phyloP scores from a whole-genome alignment of 2,888 invertebrate species.

The Criorhina ranunculi region DNA sequence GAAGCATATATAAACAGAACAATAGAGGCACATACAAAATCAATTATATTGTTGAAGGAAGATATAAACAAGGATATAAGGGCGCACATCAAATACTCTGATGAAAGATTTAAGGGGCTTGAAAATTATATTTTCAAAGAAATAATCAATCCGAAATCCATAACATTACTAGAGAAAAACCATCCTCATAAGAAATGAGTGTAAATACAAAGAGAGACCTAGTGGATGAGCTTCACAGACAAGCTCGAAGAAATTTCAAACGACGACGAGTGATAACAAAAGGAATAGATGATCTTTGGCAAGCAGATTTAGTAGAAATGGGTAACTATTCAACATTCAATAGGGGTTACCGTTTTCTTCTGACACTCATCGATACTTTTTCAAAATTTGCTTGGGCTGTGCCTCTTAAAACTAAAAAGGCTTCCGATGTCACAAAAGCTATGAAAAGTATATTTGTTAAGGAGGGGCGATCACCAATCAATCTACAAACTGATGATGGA shows the following conservation, averaged over 20 bases:
- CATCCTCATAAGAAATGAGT: slow-evolving; percentile 18
- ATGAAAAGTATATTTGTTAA: slow-evolving; percentile 41
- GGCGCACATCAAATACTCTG: slow-evolving; percentile 2
- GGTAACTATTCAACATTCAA: slow-evolving; percentile 79
- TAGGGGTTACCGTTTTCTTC: slow-evolving; percentile 80
- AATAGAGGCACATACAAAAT: neutral
- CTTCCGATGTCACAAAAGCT: slow-evolving; percentile 46
- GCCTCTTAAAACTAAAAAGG: slow-evolving; percentile 81
- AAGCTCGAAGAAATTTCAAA: slow-evolving; percentile 81
- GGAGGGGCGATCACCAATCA: slow-evolving; percentile 19
- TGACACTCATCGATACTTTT: slow-evolving; percentile 82
- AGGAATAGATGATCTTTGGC: slow-evolving; percentile 83
- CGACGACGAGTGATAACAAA: slow-evolving; percentile 80
- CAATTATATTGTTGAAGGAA: neutral
- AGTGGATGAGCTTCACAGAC: slow-evolving; percentile 81
- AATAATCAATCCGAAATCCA: slow-evolving; percentile 19
- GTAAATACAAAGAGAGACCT: slow-evolving; percentile 66
- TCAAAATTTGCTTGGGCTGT: slow-evolving; percentile 82
- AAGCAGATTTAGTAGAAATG: slow-evolving; percentile 83
- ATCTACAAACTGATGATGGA: slow-evolving; percentile 41
- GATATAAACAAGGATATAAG: neutral
- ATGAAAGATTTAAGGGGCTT: slow-evolving; percentile 10
- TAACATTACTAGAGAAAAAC: slow-evolving; percentile 8
- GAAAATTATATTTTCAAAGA: slow-evolving; percentile 28
- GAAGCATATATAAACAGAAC: slow-evolving; percentile 18